Conservation (phyloP, 2,888 invertebrate species). For the Hypselothyrea guttata region DNA sequence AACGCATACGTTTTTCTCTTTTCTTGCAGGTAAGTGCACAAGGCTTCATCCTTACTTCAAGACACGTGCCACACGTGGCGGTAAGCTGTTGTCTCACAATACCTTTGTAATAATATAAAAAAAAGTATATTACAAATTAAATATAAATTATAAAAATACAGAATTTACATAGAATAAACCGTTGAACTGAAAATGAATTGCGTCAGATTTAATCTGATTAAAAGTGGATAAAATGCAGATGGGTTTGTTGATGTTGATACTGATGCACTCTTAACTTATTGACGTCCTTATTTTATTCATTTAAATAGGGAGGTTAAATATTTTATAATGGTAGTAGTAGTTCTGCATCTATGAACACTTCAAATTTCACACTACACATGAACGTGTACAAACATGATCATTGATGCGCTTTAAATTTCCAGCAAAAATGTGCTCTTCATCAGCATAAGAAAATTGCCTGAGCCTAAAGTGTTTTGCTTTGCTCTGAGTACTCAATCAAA, state of each 20-base stretch:
- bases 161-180: too few relatives aligned
- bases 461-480: slow-evolving; percentile 13
- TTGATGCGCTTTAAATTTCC: slow-evolving; percentile 24
- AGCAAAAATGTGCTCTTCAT: slow-evolving; percentile 21
- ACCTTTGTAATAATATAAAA: background rate
- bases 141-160: slow-evolving; percentile 48
- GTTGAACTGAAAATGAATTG: too few relatives aligned
- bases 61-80: slow-evolving; percentile 64
- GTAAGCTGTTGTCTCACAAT: slow-evolving; percentile 60
- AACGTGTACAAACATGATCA: slow-evolving; percentile 33
- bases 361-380: slow-evolving; percentile 34
- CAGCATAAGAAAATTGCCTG: slow-evolving; percentile 35
- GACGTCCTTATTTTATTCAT: too few relatives aligned
- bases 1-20: slow-evolving; percentile 26
- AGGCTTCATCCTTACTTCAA: slow-evolving; percentile 60
- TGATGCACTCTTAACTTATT: too few relatives aligned
- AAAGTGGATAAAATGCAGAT: slow-evolving; percentile 1
- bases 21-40: slow-evolving; percentile 78
- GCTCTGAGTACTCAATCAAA: slow-evolving; percentile 70
- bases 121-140: slow-evolving; percentile 28
- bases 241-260: too few relatives aligned
- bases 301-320: too few relatives aligned
- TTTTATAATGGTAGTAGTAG: too few relatives aligned
- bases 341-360: too few relatives aligned
- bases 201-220: too few relatives aligned